Percentiles rank a stretch among this genome's conserved stretches.
Conservation (phyloP, 2,797 vertebrate genomes). For the Lacerta bilineata region DNA sequence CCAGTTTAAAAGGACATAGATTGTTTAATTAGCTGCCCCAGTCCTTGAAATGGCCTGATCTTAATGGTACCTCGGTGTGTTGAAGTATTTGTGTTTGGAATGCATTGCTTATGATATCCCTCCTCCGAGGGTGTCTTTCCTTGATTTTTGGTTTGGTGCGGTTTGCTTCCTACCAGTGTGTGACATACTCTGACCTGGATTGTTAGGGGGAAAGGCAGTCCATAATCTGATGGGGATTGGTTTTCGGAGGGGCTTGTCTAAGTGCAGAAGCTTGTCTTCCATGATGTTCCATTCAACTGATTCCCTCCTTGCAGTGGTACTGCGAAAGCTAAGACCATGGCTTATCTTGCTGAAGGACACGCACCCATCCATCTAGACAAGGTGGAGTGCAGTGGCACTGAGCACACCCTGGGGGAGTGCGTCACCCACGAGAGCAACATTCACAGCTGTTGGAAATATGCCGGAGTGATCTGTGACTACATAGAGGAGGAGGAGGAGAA, state of each 20-base stretch:
- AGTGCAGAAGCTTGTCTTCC: not conserved
- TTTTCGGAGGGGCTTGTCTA: not conserved
- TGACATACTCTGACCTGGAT: not conserved
- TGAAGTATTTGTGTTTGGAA: not conserved
- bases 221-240: not conserved
- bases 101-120: not conserved
- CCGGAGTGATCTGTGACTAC: conserved; percentile 89
- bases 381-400: conserved; percentile 83
- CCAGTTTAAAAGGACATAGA: too few relatives aligned
- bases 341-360: conserved; percentile 86
- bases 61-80: not conserved
- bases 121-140: not conserved
- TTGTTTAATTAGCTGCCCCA: too few relatives aligned
- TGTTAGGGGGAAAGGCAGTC: too few relatives aligned
- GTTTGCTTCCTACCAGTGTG: not conserved
- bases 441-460: conserved; percentile 87
- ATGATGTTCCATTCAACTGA: not conserved
- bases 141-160: not conserved
- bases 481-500: conserved; percentile 73
- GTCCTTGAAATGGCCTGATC: not conserved
- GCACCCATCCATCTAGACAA: conserved; percentile 87
- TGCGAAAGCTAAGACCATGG: conserved; percentile 87
- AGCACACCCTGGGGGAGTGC: conserved; percentile 83
- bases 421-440: conserved; percentile 68
- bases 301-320: conserved; percentile 79